Percentiles rank a stretch among this genome's conserved stretches.
These are phyloP conservation scores for Phalacrocorax brasilianus DNA, from an alignment of 2,113 vertebrate species.

Conservation along the genomic window DNA sequence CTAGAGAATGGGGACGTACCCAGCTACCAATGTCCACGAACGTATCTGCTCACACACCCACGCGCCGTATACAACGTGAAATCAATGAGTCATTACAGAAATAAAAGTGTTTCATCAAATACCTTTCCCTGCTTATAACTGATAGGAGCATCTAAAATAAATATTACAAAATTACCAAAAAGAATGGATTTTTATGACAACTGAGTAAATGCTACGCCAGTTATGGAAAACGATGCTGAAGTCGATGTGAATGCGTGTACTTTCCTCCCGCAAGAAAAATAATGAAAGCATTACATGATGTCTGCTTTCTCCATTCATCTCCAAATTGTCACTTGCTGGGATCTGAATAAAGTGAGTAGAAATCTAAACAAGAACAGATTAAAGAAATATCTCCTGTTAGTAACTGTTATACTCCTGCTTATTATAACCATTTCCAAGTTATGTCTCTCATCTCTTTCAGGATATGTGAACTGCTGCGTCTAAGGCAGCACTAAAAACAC, in stretches of 20 bases:
- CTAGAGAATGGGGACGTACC: not conserved
- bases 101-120: not conserved
- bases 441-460: not conserved
- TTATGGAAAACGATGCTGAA: not conserved
- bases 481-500: not conserved
- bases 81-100: not conserved
- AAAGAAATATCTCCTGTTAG: not conserved
- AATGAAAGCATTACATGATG: not conserved
- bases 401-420: not conserved
- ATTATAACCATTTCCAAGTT: not conserved
- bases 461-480: not conserved
- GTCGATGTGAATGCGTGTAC: not conserved
- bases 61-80: not conserved
- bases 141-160: not conserved
- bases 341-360: not conserved
- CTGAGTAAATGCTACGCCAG: not conserved
- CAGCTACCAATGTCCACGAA: fast-evolving
- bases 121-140: not conserved
- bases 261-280: not conserved
- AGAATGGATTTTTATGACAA: not conserved
- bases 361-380: not conserved
- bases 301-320: not conserved
- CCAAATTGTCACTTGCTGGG: not conserved
- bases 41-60: not conserved
- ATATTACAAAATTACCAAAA: not conserved